phyloP scores from a whole-genome alignment of 1,140 invertebrate genomes.

The Chlorops oryzae region DNA sequence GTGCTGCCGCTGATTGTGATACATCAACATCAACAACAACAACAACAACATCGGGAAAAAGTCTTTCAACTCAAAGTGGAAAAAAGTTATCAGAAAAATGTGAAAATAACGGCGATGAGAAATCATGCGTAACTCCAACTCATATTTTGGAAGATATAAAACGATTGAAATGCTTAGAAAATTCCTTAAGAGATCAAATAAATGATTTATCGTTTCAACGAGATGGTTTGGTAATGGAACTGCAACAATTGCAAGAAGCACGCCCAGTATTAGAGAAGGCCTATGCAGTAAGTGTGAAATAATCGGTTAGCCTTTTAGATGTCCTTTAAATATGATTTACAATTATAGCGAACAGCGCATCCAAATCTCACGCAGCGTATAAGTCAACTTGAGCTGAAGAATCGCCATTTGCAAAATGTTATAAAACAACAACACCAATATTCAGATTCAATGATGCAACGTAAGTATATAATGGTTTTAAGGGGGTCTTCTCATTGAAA shows the following conservation, averaged over 20 bases:
- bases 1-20: conserved; percentile 40
- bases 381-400: conserved; percentile 54
- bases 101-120: too few species aligned
- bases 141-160: conserved; percentile 47
- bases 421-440: conserved; percentile 60
- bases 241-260: conserved; percentile 51
- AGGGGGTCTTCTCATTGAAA: too few species aligned
- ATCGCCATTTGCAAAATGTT: conserved; percentile 56
- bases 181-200: conserved; percentile 48
- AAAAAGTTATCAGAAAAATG: too few species aligned
- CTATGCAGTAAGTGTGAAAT: conserved; percentile 37
- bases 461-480: too few species aligned
- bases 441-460: conserved; percentile 58
- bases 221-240: conserved; percentile 50
- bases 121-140: conserved; percentile 32
- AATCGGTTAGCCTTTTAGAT: neutral
- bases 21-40: too few species aligned
- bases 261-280: conserved; percentile 43
- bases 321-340: neutral
- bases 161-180: conserved; percentile 47
- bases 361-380: conserved; percentile 43
- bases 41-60: conserved; percentile 42
- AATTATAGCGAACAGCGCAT: conserved; percentile 39
- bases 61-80: conserved; percentile 38
- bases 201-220: conserved; percentile 49